Conservation (phyloP, 1,140 invertebrate genomes). For the Leptopilina clavipes region DNA sequence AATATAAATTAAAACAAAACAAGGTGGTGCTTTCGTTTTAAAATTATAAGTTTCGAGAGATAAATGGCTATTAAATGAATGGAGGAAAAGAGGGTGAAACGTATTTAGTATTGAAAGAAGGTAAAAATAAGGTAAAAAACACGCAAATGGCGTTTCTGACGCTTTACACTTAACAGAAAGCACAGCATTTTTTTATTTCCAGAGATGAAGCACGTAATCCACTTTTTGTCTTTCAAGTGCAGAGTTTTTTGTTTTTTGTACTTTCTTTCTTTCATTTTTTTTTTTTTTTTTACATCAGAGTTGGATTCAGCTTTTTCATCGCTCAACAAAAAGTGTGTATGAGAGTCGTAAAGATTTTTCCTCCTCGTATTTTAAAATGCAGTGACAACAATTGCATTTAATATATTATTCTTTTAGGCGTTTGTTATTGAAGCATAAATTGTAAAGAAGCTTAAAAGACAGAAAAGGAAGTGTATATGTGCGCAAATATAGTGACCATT, state of each 20-base stretch:
- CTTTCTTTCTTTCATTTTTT: neutral
- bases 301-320: slow-evolving; percentile 15
- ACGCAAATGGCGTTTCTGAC: neutral
- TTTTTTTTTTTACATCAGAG: slow-evolving; percentile 12
- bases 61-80: no score
- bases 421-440: slow-evolving; percentile 37
- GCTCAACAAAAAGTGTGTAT: slow-evolving; percentile 18
- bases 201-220: slow-evolving; percentile 29
- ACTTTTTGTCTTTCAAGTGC: slow-evolving; percentile 25
- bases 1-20: no score
- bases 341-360: slow-evolving; percentile 30
- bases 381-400: slow-evolving; percentile 29
- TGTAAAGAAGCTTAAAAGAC: slow-evolving; percentile 35
- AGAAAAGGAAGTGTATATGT: neutral
- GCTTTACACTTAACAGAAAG: slow-evolving; percentile 10
- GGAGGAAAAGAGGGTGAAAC: no score
- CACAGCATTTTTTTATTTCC: slow-evolving; percentile 30
- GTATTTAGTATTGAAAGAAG: neutral
- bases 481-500: neutral
- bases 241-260: no score
- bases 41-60: no score
- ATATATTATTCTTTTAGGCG: slow-evolving; percentile 29
- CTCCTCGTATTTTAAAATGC: neutral
- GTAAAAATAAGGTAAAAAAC: neutral
- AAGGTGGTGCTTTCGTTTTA: no score